phyloP scores from a whole-genome alignment of 2,797 vertebrate genomes.

The Myiotriccus ornatus region DNA sequence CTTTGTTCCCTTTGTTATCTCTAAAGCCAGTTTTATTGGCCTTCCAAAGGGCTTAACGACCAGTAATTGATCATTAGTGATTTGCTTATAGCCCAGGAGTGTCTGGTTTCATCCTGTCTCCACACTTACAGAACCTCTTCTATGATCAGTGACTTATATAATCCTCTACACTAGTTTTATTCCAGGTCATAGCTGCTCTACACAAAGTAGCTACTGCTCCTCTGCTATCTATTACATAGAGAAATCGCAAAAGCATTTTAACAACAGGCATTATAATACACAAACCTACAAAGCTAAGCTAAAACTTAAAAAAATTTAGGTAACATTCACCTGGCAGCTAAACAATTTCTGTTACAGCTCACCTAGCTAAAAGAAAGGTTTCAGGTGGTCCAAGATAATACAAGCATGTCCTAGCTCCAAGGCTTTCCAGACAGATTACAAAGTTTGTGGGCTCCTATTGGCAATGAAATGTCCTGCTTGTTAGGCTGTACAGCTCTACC shows the following conservation, averaged over 20 bases:
- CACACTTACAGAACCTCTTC: neutral
- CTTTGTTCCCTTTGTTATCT: slow-evolving; percentile 55
- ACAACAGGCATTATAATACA: neutral
- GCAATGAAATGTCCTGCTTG: neutral
- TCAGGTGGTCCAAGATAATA: neutral
- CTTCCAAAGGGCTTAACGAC: neutral
- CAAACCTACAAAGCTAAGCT: neutral
- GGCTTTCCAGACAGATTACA: neutral
- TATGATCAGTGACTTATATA: neutral
- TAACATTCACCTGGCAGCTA: neutral
- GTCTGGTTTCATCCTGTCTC: neutral
- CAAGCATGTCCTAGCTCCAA: neutral
- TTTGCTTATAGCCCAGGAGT: neutral
- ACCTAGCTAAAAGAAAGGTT: neutral
- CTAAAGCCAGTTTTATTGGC: neutral
- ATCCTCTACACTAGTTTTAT: neutral
- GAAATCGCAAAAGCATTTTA: neutral
- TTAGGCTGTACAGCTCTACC: neutral
- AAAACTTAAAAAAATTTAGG: neutral
- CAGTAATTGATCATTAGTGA: neutral
- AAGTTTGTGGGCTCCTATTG: neutral
- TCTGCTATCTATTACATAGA: neutral
- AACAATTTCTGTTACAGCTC: neutral
- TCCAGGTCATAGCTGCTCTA: neutral
- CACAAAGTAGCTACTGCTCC: neutral